Conservation (phyloP, 2,797 vertebrate genomes). For the Tiaroga cobitis region DNA sequence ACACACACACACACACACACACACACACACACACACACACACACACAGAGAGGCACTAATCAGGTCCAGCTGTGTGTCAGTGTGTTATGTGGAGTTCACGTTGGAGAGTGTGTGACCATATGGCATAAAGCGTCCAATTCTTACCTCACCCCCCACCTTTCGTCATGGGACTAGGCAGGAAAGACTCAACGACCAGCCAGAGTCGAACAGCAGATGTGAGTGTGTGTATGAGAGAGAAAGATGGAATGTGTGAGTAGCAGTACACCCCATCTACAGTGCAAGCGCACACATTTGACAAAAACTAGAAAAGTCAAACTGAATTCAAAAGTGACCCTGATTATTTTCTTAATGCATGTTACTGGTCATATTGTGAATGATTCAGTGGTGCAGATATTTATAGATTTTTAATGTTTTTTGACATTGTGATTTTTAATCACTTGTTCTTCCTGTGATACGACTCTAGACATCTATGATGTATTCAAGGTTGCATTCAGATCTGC, state of each 20-base stretch:
- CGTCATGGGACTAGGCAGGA: conserved; percentile 51
- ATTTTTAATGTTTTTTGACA: neutral
- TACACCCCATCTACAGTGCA: neutral
- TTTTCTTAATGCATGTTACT: neutral
- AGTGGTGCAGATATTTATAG: neutral
- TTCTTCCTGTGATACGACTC: neutral
- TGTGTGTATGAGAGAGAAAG: conserved; percentile 39
- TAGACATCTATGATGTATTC: neutral
- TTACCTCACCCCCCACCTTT: conserved; percentile 53
- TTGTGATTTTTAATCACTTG: neutral
- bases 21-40: neutral
- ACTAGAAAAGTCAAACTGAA: neutral
- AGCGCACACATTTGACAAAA: neutral
- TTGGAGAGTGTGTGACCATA: conserved; percentile 50
- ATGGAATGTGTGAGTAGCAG: conserved; percentile 11
- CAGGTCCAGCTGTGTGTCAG: conserved; percentile 47
- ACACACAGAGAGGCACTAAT: conserved; percentile 3
- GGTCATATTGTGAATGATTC: neutral
- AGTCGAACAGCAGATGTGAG: conserved; percentile 53
- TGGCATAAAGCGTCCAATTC: conserved; percentile 54
- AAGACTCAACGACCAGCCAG: conserved; percentile 39
- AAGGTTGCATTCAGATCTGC: neutral
- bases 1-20: neutral
- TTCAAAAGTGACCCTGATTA: neutral
- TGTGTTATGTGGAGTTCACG: conserved; percentile 43